phyloP scores from a whole-genome alignment of 1,140 invertebrate genomes.

The Drosophila parabipectinata region DNA sequence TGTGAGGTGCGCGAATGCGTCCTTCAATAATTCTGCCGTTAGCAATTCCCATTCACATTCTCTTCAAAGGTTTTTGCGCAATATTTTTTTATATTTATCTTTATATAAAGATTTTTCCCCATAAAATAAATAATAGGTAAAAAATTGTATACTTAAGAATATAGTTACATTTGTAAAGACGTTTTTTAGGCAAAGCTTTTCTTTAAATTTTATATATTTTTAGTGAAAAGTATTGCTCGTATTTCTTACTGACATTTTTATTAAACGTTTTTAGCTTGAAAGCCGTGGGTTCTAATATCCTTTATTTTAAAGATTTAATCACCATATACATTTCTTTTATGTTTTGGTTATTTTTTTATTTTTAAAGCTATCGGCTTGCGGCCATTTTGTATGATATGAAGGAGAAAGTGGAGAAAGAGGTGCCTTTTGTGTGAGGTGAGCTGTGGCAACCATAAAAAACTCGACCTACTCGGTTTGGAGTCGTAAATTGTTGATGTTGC shows the following conservation, averaged over 20 bases:
- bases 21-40: constrained; percentile 50
- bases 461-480: constrained; percentile 48
- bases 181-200: no score
- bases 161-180: no score
- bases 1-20: constrained; percentile 40
- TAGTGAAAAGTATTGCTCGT: no score
- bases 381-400: constrained; percentile 26
- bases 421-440: constrained; percentile 34
- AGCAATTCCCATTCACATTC: constrained; percentile 21
- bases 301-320: constrained; percentile 1
- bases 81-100: background rate
- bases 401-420: constrained; percentile 10
- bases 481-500: constrained; percentile 69
- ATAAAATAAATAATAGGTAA: no score
- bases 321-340: background rate
- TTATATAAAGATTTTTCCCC: no score
- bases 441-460: constrained; percentile 54
- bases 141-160: no score
- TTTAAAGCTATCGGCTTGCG: constrained; percentile 13
- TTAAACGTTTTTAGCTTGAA: background rate
- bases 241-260: no score
- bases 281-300: background rate
- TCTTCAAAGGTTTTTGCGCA: background rate
- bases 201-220: no score
- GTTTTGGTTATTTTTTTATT: constrained; percentile 8